A percentile compares a stretch with the other conserved stretches of the same genome.
phyloP scores from a whole-genome alignment of 1,140 invertebrate genomes.

The Pseudomyrmex flavicornis region DNA sequence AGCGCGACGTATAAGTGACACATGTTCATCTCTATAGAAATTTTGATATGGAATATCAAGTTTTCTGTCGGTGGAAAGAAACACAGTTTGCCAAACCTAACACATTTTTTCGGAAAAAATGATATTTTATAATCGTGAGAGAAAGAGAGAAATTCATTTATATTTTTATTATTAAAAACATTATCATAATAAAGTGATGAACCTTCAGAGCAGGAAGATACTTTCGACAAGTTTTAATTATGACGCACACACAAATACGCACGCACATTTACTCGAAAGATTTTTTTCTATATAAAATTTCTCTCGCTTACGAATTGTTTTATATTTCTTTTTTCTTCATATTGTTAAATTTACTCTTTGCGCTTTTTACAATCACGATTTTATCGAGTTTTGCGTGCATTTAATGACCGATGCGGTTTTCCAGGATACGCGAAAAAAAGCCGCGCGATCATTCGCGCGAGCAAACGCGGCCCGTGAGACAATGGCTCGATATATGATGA shows the following conservation, averaged over 20 bases:
- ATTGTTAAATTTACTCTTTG: slow-evolving; percentile 3
- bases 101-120: no score
- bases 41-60: not conserved
- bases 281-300: not conserved
- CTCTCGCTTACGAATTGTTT: not conserved
- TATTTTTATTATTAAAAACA: no score
- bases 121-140: no score
- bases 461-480: slow-evolving; percentile 59
- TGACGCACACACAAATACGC: not conserved
- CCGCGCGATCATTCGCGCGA: slow-evolving; percentile 58
- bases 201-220: no score
- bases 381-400: not conserved
- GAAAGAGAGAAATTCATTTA: no score
- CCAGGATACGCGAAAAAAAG: slow-evolving; percentile 32
- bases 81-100: no score
- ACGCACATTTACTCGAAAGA: not conserved
- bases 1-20: not conserved
- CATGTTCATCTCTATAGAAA: not conserved
- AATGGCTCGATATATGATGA: slow-evolving; percentile 72
- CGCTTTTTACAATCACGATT: slow-evolving; percentile 3
- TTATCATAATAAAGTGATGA: no score
- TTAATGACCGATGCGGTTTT: slow-evolving; percentile 25
- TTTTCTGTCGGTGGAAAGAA: no score
- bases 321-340: not conserved
- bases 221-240: not conserved